A percentile compares a stretch with the other conserved stretches of the same genome.
These are phyloP conservation scores for Mythimna ferrago DNA, from an alignment of 2,888 invertebrate species.

Conservation along the genomic window DNA sequence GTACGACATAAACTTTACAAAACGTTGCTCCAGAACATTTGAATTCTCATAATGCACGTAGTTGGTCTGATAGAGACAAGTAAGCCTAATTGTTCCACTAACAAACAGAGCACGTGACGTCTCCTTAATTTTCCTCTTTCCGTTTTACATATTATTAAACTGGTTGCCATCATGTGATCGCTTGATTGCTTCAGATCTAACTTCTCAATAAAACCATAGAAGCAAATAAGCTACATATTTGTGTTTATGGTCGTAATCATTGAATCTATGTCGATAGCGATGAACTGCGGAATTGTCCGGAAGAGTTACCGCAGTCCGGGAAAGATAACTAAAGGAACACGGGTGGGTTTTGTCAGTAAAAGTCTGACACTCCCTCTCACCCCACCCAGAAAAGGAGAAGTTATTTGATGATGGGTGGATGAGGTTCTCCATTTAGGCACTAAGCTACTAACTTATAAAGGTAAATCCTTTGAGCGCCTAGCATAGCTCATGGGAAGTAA, in stretches of 20 bases:
- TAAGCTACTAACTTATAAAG: no score
- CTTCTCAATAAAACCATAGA: constrained; percentile 40
- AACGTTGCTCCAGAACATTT: background rate
- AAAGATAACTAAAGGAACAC: no score
- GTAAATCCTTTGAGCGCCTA: no score
- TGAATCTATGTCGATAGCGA: constrained; percentile 8
- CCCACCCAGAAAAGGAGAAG: no score
- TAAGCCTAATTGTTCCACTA: constrained; percentile 43
- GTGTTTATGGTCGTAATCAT: constrained; percentile 11
- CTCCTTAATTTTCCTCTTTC: constrained; percentile 54
- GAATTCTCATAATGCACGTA: constrained; percentile 2
- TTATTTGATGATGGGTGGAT: no score
- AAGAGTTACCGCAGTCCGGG: background rate
- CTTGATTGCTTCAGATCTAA: constrained; percentile 47
- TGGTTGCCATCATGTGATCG: constrained; percentile 48
- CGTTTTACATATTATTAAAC: constrained; percentile 59
- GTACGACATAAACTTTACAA: background rate
- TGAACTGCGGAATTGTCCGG: background rate
- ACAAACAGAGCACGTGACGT: constrained; percentile 47
- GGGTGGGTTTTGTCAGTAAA: no score
- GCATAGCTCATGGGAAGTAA: no score
- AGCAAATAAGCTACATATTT: constrained; percentile 9
- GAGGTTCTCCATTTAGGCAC: no score
- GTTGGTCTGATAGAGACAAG: constrained; percentile 15
- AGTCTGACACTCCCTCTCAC: no score